These are phyloP conservation scores for Syngnathus floridae DNA, from an alignment of 2,113 vertebrate species.

Conservation along the genomic window DNA sequence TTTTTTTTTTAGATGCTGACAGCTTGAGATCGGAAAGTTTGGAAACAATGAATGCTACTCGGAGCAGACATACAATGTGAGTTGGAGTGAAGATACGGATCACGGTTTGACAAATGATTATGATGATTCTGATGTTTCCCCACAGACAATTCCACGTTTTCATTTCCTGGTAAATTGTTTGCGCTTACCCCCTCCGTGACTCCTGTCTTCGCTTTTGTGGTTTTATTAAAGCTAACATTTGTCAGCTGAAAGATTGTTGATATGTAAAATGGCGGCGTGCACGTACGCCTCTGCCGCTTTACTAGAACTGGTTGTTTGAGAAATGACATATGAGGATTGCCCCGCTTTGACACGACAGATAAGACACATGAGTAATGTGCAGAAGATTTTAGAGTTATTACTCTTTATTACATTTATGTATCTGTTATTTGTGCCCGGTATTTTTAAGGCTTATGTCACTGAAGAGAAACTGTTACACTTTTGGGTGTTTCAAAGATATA, in stretches of 20 bases:
- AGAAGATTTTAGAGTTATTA: slow-evolving; percentile 64
- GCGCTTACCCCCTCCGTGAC: slow-evolving; percentile 42
- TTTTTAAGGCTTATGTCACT: slow-evolving; percentile 35
- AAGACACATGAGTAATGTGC: slow-evolving; percentile 75
- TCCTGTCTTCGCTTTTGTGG: slow-evolving; percentile 37
- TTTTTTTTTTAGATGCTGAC: slow-evolving; percentile 7
- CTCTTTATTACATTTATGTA: slow-evolving; percentile 53
- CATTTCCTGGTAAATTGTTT: slow-evolving; percentile 76
- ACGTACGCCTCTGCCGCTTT: slow-evolving; percentile 73
- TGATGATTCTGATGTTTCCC: slow-evolving; percentile 64
- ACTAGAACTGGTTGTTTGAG: slow-evolving; percentile 70
- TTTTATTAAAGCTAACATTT: slow-evolving; percentile 82
- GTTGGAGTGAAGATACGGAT: slow-evolving; percentile 55
- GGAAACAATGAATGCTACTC: slow-evolving; percentile 20
- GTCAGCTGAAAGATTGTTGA: slow-evolving; percentile 80
- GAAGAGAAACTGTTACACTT: slow-evolving; percentile 8
- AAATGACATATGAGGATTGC: slow-evolving; percentile 74
- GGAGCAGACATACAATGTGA: slow-evolving; percentile 28
- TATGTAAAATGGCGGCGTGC: slow-evolving; percentile 77
- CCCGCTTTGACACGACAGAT: slow-evolving; percentile 82
- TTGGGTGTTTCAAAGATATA: not conserved
- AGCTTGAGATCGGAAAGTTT: slow-evolving; percentile 32
- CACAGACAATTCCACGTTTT: slow-evolving; percentile 74
- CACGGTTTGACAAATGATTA: slow-evolving; percentile 69
- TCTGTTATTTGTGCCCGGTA: slow-evolving; percentile 58